phyloP scores from a whole-genome alignment of 1,140 invertebrate genomes.

The Micrasema minimum region DNA sequence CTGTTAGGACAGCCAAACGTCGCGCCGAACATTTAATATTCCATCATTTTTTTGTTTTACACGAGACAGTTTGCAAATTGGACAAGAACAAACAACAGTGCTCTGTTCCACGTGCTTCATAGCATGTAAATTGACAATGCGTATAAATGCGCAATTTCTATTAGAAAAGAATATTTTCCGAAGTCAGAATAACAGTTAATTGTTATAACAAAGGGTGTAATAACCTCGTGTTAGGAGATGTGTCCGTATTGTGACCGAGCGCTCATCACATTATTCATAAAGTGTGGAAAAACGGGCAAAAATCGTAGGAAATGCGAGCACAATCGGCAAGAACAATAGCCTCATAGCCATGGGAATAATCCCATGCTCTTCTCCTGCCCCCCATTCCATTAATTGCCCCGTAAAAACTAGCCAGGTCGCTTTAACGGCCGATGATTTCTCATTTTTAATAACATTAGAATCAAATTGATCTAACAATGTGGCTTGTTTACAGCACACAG shows the following conservation, averaged over 20 bases:
- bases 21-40: too few relatives aligned
- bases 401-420: constrained; percentile 26
- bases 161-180: too few relatives aligned
- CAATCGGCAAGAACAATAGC: constrained; percentile 20
- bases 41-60: too few relatives aligned
- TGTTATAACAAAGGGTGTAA: constrained; percentile 10
- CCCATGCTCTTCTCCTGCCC: constrained; percentile 29
- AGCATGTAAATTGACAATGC: too few relatives aligned
- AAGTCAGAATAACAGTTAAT: constrained; percentile 15
- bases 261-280: constrained; percentile 34
- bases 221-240: constrained; percentile 2
- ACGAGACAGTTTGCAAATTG: too few relatives aligned
- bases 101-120: too few relatives aligned
- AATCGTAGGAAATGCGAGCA: constrained; percentile 32
- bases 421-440: constrained; percentile 13
- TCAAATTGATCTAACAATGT: neutral
- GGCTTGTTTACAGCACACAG: too few relatives aligned
- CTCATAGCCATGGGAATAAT: constrained; percentile 3
- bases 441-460: constrained; percentile 19
- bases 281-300: constrained; percentile 27
- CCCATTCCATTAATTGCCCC: constrained; percentile 21
- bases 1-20: too few relatives aligned
- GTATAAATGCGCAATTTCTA: too few relatives aligned
- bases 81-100: too few relatives aligned
- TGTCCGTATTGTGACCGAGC: constrained; percentile 30